Percentiles rank a stretch among this genome's conserved stretches.
Conservation (phyloP, 2,797 vertebrate species). For the Rhadinocentrus ornatus region DNA sequence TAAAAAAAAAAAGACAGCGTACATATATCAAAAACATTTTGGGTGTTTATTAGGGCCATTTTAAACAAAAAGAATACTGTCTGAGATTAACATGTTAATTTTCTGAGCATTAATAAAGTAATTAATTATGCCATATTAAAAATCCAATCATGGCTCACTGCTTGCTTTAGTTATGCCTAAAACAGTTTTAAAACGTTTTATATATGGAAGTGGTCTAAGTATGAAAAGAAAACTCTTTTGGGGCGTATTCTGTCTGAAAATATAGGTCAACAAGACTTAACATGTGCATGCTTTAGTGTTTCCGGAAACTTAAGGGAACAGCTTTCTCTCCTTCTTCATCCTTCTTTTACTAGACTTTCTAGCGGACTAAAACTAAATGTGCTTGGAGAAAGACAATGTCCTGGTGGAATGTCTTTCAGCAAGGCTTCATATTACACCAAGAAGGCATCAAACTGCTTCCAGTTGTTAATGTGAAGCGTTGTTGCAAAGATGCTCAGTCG, state of each 20-base stretch:
- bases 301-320: not conserved
- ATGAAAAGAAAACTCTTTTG: not conserved
- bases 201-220: no score
- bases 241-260: not conserved
- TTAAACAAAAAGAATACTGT: no score
- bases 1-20: no score
- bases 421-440: conserved; percentile 13
- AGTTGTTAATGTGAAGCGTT: conserved; percentile 17
- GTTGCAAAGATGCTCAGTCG: conserved; percentile 16
- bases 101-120: no score
- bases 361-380: conserved; percentile 11
- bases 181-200: not conserved
- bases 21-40: no score
- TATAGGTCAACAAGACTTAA: not conserved
- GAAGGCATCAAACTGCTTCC: conserved; percentile 12
- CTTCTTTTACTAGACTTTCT: not conserved
- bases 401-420: conserved; percentile 14
- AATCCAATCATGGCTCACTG: no score
- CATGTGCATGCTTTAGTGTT: not conserved
- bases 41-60: no score
- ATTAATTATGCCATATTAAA: no score
- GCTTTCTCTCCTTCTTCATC: not conserved
- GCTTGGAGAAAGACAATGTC: not conserved
- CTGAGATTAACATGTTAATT: no score
- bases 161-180: not conserved